Conservation (phyloP, 1,140 invertebrate genomes). For the Parasteatoda tepidariorum region DNA sequence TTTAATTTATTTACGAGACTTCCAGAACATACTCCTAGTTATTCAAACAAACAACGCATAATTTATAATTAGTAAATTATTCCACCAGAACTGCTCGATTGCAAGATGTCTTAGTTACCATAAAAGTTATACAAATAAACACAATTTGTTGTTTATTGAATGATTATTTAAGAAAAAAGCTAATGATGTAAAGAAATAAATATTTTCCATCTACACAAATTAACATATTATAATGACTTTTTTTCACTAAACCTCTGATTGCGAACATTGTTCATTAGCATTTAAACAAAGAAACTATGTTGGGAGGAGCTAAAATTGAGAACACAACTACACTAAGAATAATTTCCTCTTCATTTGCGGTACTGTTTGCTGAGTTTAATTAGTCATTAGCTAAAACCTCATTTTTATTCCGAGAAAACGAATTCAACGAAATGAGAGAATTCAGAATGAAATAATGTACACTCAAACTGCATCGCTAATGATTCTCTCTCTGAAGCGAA, state of each 20-base stretch:
- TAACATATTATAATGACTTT: slow-evolving; percentile 11
- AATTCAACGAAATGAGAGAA: background rate
- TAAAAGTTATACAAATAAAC: no score
- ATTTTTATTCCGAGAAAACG: slow-evolving; percentile 18
- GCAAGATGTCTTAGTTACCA: no score
- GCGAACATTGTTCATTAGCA: background rate
- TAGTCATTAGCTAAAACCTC: slow-evolving; percentile 48
- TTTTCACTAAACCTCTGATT: background rate
- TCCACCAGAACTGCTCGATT: no score
- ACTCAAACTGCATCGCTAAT: slow-evolving; percentile 35
- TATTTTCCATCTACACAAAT: background rate
- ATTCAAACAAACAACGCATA: no score
- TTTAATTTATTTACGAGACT: no score
- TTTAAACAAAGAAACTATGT: background rate
- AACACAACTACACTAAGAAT: background rate
- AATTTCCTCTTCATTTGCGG: slow-evolving; percentile 44
- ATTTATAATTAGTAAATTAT: no score
- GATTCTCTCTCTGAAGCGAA: slow-evolving; percentile 18
- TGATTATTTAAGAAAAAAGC: no score
- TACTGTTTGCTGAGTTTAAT: slow-evolving; percentile 51
- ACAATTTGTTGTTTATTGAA: no score
- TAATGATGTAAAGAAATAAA: no score
- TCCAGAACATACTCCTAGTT: no score
- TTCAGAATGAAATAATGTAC: slow-evolving; percentile 27
- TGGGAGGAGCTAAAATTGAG: background rate